phyloP scores from a whole-genome alignment of 2,113 vertebrate genomes.

The Synchiropus splendidus region DNA sequence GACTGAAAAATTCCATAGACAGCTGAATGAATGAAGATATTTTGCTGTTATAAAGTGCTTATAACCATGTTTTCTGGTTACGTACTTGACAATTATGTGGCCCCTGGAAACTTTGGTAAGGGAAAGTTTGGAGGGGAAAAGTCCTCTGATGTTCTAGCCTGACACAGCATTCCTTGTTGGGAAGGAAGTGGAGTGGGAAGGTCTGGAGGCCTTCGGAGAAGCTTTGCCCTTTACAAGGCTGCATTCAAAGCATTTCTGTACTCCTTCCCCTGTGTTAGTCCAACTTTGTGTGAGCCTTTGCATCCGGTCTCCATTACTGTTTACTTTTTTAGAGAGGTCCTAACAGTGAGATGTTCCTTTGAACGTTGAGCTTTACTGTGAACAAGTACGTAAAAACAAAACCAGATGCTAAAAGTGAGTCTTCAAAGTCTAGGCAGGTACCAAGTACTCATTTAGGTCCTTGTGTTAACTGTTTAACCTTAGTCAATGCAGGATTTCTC shows the following conservation, averaged over 20 bases:
- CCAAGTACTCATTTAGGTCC: background rate
- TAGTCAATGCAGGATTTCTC: background rate
- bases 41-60: no score
- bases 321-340: slow-evolving; percentile 32
- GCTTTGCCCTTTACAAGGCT: slow-evolving; percentile 52
- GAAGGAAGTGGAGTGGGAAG: slow-evolving; percentile 56
- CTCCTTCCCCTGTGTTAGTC: slow-evolving; percentile 39
- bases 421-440: background rate
- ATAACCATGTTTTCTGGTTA: no score
- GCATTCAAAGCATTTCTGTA: slow-evolving; percentile 58
- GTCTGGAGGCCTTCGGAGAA: slow-evolving; percentile 44
- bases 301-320: slow-evolving; percentile 56
- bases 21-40: no score
- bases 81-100: no score
- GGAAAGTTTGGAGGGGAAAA: no score
- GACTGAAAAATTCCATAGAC: no score
- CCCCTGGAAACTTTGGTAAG: no score
- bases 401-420: slow-evolving; percentile 6
- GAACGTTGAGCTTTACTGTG: slow-evolving; percentile 44
- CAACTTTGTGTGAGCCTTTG: slow-evolving; percentile 35
- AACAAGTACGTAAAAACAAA: slow-evolving; percentile 16
- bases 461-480: slow-evolving; percentile 1
- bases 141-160: slow-evolving; percentile 26
- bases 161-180: slow-evolving; percentile 49
- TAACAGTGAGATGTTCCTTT: slow-evolving; percentile 41